These are phyloP conservation scores for Calyptommatus sinebrachiatus DNA, from an alignment of 2,113 vertebrate species.

Conservation along the genomic window DNA sequence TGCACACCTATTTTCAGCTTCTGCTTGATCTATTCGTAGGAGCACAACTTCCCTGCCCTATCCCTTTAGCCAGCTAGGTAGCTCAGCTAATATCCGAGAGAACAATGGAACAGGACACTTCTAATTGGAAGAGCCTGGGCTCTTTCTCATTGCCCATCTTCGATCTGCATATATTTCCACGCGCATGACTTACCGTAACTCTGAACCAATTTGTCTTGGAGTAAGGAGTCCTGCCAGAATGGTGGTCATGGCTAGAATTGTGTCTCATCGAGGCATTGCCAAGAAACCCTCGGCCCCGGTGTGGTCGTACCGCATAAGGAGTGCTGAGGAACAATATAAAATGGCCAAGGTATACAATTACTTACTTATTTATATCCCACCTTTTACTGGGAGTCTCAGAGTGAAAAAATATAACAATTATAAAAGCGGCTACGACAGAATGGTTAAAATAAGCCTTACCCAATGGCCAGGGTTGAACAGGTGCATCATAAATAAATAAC, in stretches of 20 bases:
- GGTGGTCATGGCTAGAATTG: slow-evolving; percentile 43
- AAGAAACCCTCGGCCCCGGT: slow-evolving; percentile 62
- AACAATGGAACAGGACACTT: neutral
- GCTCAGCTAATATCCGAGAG: neutral
- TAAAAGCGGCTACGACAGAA: no score
- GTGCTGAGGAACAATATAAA: slow-evolving; percentile 58
- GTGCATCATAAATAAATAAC: no score
- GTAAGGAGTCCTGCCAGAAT: slow-evolving; percentile 38
- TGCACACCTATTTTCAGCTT: neutral
- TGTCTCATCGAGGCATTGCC: slow-evolving; percentile 44
- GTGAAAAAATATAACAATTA: no score
- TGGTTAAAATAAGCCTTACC: no score
- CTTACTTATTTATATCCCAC: no score
- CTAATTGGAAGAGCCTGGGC: neutral
- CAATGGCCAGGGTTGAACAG: no score
- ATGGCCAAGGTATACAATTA: neutral
- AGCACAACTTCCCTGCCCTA: neutral
- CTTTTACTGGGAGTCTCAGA: no score
- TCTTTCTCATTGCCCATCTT: no score
- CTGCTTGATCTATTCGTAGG: neutral
- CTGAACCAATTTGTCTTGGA: slow-evolving; percentile 77
- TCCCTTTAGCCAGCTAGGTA: neutral
- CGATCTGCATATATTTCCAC: no score
- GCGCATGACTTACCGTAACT: slow-evolving; percentile 76
- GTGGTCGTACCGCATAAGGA: slow-evolving; percentile 72